These are phyloP conservation scores for Probosciger aterrimus DNA, from an alignment of 2,113 vertebrate genomes.

Conservation along the genomic window DNA sequence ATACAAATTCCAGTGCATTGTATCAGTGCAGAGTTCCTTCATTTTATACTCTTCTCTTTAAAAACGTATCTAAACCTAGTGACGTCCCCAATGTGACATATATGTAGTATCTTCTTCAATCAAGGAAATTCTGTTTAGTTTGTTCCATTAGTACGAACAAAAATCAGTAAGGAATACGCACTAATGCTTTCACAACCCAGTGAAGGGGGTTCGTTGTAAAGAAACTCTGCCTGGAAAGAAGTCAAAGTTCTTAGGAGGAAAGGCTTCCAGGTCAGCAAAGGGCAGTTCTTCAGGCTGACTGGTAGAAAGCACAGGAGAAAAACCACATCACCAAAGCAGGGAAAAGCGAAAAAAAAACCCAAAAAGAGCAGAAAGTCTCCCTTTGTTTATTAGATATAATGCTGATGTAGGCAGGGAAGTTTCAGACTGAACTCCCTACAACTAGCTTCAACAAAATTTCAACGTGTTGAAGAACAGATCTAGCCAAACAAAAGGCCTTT, in stretches of 20 bases:
- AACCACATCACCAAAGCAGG: neutral
- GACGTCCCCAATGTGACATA: neutral
- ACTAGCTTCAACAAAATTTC: neutral
- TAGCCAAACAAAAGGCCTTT: neutral
- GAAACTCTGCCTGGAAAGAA: neutral
- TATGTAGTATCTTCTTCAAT: rapidly evolving
- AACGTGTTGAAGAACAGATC: neutral
- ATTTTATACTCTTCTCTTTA: neutral
- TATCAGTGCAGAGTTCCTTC: neutral
- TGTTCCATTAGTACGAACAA: neutral
- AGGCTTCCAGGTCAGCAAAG: neutral
- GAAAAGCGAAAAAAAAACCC: neutral
- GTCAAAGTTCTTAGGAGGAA: neutral
- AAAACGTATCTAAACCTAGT: neutral
- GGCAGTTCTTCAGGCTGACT: neutral
- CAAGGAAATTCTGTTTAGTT: neutral
- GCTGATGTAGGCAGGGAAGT: neutral
- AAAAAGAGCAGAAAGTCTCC: neutral
- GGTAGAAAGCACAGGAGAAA: neutral
- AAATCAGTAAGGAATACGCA: neutral
- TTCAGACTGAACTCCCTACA: neutral
- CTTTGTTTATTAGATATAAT: neutral
- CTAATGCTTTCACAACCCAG: neutral
- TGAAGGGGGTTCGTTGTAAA: neutral
- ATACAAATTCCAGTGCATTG: neutral